Percentiles rank a stretch among this genome's conserved stretches.
Evolutionary conservation across 2,797 vertebrate genomes (phyloP).

Genomic region (Capromys pilorides): DNA sequence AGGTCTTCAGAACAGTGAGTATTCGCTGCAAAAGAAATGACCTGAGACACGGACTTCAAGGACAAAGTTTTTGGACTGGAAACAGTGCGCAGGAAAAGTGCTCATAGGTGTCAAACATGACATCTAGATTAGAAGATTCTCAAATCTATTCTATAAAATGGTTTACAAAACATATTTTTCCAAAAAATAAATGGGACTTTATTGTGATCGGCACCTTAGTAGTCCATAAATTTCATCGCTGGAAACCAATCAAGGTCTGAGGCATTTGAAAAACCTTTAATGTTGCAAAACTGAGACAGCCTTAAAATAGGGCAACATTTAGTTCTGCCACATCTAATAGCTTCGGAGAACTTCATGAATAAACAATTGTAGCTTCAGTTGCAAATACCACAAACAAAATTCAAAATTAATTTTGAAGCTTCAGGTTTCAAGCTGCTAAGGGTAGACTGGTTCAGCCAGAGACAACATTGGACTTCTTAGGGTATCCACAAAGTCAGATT

Average conservation of each 20-base stretch:
- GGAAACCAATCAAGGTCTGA: constrained; percentile 42
- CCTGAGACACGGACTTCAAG: not conserved
- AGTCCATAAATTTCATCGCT: constrained; percentile 47
- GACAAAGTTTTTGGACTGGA: not conserved
- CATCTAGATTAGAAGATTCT: not conserved
- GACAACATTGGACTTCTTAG: constrained; percentile 64
- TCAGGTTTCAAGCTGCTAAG: constrained; percentile 67
- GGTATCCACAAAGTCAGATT: constrained; percentile 51
- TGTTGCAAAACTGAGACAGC: constrained; percentile 41
- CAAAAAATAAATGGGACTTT: constrained; percentile 48
- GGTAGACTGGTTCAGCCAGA: constrained; percentile 54
- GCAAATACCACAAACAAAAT: constrained; percentile 78
- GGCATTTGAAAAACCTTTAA: constrained; percentile 41
- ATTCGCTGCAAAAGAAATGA: not conserved
- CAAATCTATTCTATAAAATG: constrained; percentile 9
- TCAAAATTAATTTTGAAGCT: constrained; percentile 78
- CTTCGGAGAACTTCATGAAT: constrained; percentile 81
- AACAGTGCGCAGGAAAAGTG: constrained; percentile 39
- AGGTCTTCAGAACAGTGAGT: not conserved
- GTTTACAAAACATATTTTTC: constrained; percentile 39
- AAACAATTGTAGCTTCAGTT: constrained; percentile 76
- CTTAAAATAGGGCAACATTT: constrained; percentile 58
- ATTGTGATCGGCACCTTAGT: constrained; percentile 30
- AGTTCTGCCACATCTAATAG: constrained; percentile 77
- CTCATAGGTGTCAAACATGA: constrained; percentile 41